These are phyloP conservation scores for Eudyptes chrysolophus DNA, from an alignment of 2,113 vertebrate species.

Conservation along the genomic window DNA sequence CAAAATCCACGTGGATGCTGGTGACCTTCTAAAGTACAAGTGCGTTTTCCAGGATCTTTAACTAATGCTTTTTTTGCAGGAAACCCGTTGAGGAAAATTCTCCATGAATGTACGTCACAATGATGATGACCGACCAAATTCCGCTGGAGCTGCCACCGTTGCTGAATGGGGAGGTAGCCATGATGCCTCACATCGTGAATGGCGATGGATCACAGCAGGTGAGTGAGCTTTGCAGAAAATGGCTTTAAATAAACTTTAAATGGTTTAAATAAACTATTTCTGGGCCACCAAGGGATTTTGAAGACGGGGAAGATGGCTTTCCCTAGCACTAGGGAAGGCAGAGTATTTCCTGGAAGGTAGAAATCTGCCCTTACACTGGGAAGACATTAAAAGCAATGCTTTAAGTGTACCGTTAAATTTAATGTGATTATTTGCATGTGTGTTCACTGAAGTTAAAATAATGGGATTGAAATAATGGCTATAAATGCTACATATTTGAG, in stretches of 20 bases:
- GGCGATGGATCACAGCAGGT: constrained; percentile 97
- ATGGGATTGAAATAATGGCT: not conserved
- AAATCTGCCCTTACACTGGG: not conserved
- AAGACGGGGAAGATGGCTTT: not conserved
- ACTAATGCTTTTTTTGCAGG: constrained; percentile 74
- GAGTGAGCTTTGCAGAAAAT: not conserved
- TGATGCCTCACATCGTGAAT: constrained; percentile 95
- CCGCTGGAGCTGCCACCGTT: constrained; percentile 95
- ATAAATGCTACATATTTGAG: not conserved
- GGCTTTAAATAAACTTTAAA: not conserved
- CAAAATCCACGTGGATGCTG: rapidly evolving
- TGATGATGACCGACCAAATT: constrained; percentile 99
- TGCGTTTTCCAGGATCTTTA: not conserved
- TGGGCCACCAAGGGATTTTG: not conserved
- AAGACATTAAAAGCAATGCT: not conserved
- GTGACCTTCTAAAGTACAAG: not conserved
- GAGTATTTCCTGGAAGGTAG: not conserved
- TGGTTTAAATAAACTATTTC: rapidly evolving
- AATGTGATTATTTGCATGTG: not conserved
- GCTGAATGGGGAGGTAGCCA: constrained; percentile 94
- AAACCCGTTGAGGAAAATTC: constrained; percentile 88
- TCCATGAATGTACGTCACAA: constrained; percentile 99
- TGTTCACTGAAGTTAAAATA: not conserved
- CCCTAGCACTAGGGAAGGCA: not conserved
- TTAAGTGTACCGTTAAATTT: not conserved